Evolutionary conservation across 2,797 vertebrate species (phyloP).

Genomic region (Pogoniulus pusillus): DNA sequence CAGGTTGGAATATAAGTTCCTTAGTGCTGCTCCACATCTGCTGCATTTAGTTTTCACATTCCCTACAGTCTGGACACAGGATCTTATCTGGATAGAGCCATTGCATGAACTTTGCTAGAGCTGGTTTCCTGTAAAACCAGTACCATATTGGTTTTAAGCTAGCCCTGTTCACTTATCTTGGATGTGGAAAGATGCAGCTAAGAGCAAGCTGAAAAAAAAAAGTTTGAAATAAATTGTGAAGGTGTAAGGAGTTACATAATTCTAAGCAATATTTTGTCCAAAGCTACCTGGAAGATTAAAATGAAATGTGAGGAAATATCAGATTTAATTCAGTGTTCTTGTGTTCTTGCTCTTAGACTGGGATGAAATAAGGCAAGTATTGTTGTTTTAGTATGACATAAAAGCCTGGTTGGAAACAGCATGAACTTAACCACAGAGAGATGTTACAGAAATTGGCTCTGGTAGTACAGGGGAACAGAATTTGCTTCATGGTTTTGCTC

Average conservation of each 20-base stretch:
- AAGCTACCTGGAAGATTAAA: background rate
- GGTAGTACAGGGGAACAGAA: background rate
- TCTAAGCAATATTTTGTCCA: background rate
- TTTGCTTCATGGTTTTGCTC: background rate
- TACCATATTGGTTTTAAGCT: background rate
- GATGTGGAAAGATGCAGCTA: background rate
- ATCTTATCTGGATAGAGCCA: background rate
- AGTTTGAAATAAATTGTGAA: background rate
- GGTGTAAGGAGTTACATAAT: background rate
- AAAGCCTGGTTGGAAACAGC: background rate
- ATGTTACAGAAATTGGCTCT: background rate
- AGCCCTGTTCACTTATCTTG: background rate
- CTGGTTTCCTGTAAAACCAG: background rate
- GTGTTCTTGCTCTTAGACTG: background rate
- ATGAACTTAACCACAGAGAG: background rate
- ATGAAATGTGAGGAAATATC: background rate
- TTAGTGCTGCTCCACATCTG: background rate
- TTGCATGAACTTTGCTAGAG: background rate
- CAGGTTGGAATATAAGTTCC: no score
- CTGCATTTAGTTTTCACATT: background rate
- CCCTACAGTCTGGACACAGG: background rate
- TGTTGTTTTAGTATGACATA: background rate
- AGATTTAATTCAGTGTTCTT: background rate
- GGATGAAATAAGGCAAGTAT: background rate
- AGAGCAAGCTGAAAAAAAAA: background rate